Evolutionary conservation across 2,797 vertebrate species (phyloP).

Genomic region (Bradypodion ventrale): DNA sequence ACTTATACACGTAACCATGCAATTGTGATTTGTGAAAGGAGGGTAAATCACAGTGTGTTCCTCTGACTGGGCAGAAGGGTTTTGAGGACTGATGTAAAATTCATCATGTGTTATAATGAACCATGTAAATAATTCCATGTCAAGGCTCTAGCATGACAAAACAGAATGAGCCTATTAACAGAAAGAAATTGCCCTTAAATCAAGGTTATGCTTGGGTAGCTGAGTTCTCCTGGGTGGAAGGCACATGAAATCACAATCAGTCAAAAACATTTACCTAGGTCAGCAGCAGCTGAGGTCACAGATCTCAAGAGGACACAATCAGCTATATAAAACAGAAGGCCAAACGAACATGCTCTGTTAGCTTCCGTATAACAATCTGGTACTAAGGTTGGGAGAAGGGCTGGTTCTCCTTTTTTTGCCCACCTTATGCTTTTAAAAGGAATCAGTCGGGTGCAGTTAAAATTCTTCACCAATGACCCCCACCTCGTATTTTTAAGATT

Average conservation of each 20-base stretch:
- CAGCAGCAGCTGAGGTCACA: background rate
- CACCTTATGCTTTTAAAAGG: background rate
- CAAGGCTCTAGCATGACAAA: slow-evolving; percentile 4
- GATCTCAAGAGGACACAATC: background rate
- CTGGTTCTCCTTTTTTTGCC: background rate
- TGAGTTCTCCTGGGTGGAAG: background rate
- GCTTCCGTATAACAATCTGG: background rate
- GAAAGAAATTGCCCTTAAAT: slow-evolving; percentile 12
- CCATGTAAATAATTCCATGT: background rate
- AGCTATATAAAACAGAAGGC: background rate
- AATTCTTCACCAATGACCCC: background rate
- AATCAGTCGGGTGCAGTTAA: background rate
- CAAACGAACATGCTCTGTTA: background rate
- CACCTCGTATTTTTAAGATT: background rate
- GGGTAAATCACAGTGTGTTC: background rate
- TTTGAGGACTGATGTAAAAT: background rate
- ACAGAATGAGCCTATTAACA: background rate
- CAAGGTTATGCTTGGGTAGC: background rate
- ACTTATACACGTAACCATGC: background rate
- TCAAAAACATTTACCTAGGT: background rate
- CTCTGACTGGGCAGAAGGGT: background rate
- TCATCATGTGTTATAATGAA: background rate
- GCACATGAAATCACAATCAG: background rate
- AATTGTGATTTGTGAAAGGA: background rate
- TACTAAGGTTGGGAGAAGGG: background rate